phyloP scores from a whole-genome alignment of 35 echinoderm and acorn worm species.

The Lytechinus pictus region DNA sequence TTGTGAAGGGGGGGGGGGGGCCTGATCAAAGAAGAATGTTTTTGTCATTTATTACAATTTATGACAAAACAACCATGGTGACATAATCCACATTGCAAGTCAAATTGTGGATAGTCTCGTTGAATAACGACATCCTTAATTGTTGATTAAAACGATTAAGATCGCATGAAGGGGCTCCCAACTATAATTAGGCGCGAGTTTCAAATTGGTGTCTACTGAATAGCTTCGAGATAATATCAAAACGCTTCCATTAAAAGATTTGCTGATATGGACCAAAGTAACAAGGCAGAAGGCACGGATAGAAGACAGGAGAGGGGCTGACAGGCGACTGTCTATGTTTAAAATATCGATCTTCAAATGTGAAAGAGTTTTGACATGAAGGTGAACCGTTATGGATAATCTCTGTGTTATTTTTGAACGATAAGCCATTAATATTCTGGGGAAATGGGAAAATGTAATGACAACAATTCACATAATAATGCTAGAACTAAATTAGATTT shows the following conservation, averaged over 20 bases:
- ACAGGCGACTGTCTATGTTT: not conserved
- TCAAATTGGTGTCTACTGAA: not conserved
- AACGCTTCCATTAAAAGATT: not conserved
- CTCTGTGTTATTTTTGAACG: too few relatives aligned
- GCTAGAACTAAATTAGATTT: too few relatives aligned
- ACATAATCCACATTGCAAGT: not conserved
- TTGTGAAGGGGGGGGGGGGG: too few relatives aligned
- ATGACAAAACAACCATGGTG: too few relatives aligned
- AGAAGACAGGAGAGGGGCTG: not conserved
- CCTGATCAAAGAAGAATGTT: too few relatives aligned
- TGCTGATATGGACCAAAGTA: not conserved
- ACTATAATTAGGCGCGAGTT: not conserved
- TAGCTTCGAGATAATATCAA: not conserved
- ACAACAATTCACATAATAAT: too few relatives aligned
- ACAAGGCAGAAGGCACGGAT: too few relatives aligned
- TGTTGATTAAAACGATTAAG: not conserved
- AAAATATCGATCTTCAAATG: not conserved
- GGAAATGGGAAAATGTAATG: too few relatives aligned
- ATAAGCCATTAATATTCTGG: too few relatives aligned
- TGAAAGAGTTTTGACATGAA: not conserved
- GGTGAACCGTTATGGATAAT: not conserved
- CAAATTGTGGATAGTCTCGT: not conserved
- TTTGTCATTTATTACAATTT: too few relatives aligned
- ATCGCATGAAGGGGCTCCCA: not conserved
- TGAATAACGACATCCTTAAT: not conserved